These are phyloP conservation scores for Pachypsylla venusta DNA, from an alignment of 1,140 invertebrate species.

Conservation along the genomic window DNA sequence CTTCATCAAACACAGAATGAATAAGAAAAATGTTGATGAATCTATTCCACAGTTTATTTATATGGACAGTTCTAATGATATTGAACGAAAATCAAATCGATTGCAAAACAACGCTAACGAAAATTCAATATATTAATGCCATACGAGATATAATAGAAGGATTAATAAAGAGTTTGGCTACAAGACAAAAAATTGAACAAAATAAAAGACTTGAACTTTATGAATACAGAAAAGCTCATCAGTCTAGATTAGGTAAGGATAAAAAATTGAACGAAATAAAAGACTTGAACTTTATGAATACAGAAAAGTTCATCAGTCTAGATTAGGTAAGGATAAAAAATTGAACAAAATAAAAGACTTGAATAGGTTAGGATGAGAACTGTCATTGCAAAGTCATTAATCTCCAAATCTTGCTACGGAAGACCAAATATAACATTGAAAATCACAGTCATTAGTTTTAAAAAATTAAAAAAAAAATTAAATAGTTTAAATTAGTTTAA, in stretches of 20 bases:
- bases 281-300: background rate
- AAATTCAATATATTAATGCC: background rate
- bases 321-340: conserved; percentile 4
- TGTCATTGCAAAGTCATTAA: no score
- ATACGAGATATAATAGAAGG: background rate
- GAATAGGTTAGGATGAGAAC: no score
- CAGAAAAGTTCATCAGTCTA: background rate
- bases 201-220: background rate
- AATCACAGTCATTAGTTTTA: no score
- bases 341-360: no score
- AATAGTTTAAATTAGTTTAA: no score
- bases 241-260: background rate
- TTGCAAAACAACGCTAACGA: conserved; percentile 1
- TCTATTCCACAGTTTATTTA: no score
- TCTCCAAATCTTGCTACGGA: no score
- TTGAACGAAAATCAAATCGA: no score
- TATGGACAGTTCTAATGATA: background rate
- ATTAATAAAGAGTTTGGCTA: conserved; percentile 1
- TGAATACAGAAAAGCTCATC: background rate
- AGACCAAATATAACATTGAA: no score
- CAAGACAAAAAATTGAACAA: background rate
- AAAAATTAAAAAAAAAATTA: no score
- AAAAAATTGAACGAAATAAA: background rate
- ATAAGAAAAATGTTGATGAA: no score
- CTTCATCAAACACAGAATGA: no score